Base-by-base conservation (phyloP, 1,140 invertebrate genomes). In the Drosophila jambulina region DNA sequence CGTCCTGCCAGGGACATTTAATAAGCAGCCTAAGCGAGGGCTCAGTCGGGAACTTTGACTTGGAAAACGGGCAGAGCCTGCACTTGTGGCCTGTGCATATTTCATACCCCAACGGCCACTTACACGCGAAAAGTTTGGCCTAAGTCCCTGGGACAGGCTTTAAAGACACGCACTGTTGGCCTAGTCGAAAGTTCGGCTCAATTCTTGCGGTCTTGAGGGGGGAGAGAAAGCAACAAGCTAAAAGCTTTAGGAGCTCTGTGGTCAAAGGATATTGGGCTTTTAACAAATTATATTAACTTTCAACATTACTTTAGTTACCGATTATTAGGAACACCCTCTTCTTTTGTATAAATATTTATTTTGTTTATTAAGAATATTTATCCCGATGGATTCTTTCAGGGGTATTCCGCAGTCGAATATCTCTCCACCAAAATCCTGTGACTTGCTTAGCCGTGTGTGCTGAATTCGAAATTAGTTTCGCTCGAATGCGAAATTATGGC, bases 401-500 rank as follows among this genome's bases (percentile, higher is more conserved):
- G 71, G 59, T 74, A 74, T 36, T 27, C 10, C 2, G 3, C 1
- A 49, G 40, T 54, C 58, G 57, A 23, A 56, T 56, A 34, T 19
- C 46, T 15, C 0, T 7, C 0, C 3, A 23, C n/a, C 13, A 19
- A 9, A 32, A 8, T 17, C 29, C 36, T 12, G 17, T 19, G 64
- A 63, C 34, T 61, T 62, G 58, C 49, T 64, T 51, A 48, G 69
- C 34, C 36, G 46, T 78, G 75, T 77, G 75, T 69, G 75, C 57
- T 78, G 75, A 78, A 78, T 78, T 61, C 43, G 43, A 69, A 78
- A 78, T 78, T 69, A 77, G 75, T 78, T 78, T 48, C 51, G 48
- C 48, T 46, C 38, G 38, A 42, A 70, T 68, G 67, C 67, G 48
- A 68, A 70, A 70, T 68, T 68, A 70, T 68, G 46, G 48, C 63